A percentile compares a stretch with the other conserved stretches of the same genome.
phyloP scores from a whole-genome alignment of 1,140 invertebrate species.

The Magallana gigas region DNA sequence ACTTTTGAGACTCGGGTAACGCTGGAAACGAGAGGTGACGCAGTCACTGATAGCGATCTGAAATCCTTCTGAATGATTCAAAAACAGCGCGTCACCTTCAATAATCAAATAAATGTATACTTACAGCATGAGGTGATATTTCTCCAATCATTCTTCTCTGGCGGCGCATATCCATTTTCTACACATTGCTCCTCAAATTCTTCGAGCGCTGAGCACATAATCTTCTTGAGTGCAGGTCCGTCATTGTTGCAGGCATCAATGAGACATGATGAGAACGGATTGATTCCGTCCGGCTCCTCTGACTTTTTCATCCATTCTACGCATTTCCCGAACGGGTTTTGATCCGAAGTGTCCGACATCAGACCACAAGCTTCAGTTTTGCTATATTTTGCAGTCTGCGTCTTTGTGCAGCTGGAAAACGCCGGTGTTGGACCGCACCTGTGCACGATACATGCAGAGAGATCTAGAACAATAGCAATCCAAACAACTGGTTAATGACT shows the following conservation, averaged over 20 bases:
- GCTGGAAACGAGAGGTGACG: neutral
- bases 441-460: too few relatives aligned
- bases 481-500: neutral
- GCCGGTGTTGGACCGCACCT: neutral
- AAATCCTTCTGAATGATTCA: neutral
- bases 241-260: conserved; percentile 15
- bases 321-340: neutral
- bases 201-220: neutral
- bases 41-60: neutral
- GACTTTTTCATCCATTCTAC: neutral
- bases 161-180: conserved; percentile 5
- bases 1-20: neutral
- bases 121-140: neutral
- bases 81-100: neutral
- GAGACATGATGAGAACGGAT: neutral
- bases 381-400: neutral
- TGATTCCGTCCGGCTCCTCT: neutral
- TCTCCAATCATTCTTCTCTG: neutral
- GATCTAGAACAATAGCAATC: too few relatives aligned
- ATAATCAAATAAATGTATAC: neutral
- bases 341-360: neutral
- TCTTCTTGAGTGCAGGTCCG: neutral
- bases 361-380: neutral
- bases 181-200: conserved; percentile 22
- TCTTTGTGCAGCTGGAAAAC: neutral